These are phyloP conservation scores for Actias luna DNA, from an alignment of 2,888 invertebrate genomes.

Conservation along the genomic window DNA sequence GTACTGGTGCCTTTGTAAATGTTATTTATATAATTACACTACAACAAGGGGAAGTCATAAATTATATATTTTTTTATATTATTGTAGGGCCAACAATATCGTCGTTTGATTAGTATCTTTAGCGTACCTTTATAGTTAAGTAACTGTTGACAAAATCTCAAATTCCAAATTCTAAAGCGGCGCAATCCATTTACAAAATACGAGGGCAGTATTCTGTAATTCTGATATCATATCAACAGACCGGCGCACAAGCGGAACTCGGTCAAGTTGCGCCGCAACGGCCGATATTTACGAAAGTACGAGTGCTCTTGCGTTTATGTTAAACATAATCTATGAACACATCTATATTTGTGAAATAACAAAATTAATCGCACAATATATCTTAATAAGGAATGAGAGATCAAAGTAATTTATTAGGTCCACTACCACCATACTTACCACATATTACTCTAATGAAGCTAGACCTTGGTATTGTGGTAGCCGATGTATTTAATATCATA, in stretches of 20 bases:
- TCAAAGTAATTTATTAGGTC: background rate
- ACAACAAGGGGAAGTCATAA: background rate
- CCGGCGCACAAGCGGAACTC: slow-evolving; percentile 41
- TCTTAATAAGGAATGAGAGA: background rate
- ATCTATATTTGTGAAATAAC: slow-evolving; percentile 34
- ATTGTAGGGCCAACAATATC: background rate
- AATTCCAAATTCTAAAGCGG: slow-evolving; percentile 10
- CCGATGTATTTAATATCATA: background rate
- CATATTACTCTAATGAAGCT: background rate
- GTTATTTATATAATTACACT: background rate
- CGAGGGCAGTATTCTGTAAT: slow-evolving; percentile 13
- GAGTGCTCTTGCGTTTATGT: slow-evolving; percentile 29
- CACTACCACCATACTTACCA: too few species aligned
- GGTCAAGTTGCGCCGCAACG: slow-evolving; percentile 38
- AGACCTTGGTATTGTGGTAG: background rate
- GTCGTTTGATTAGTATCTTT: background rate
- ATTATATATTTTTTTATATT: background rate
- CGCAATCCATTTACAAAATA: slow-evolving; percentile 12
- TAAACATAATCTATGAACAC: slow-evolving; percentile 35
- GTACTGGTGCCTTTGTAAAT: background rate
- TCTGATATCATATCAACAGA: slow-evolving; percentile 42
- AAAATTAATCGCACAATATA: slow-evolving; percentile 29
- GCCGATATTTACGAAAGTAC: slow-evolving; percentile 38
- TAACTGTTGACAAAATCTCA: background rate
- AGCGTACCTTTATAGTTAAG: background rate